Base-by-base conservation (phyloP, 2,888 invertebrate genomes). In the Epistrophe eligans region DNA sequence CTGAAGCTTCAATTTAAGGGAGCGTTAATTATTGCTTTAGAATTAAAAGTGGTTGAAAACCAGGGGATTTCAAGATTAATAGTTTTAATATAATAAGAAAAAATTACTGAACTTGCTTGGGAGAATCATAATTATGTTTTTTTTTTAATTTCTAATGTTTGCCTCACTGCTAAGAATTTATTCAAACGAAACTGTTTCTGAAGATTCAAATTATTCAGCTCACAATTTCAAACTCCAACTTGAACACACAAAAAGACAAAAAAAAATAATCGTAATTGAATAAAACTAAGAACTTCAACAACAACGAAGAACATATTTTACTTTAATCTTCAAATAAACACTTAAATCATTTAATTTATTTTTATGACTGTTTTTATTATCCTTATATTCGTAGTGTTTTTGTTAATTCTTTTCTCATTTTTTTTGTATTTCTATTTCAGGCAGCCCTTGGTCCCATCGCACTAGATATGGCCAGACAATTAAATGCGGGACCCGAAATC, bases 361-460 rank as follows among this genome's bases (percentile, higher is more conserved):
- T 71, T 71, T 58, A 81, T 40, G 72, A 70, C 81, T 73, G 24
- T 77, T 81, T 77, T 79, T 77, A 81, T 72, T 74, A 74, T 74
- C 45, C 81, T 50, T 24, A 43, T 24, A 43, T 62, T 35, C 38
- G 15, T 55, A 64, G 64, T 50, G 55, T 62, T 57, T 67, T 62
- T 70, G 66, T 67, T 73, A 58, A 55, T 77, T 79, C 45, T 73
- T 45, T 50, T 35, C 19, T 71, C 52, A 43, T 83, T 35, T 71
- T 64, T 62, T 79, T 35, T 70, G n/a, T n/a, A n/a, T n/a, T 64
- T 62, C 24, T 38, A n/a, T 70, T 52, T 77, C 89, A 95, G 95
- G 95, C 95, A 76, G 95, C 95, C 4, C 91, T 96, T 71, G 95
- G 95, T 19, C 95, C 96, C 19, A 94, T 95, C 88, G 95, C 95